Evolutionary conservation across 2,888 invertebrate species (phyloP), one percentile per base, ranked within the genome.

Genomic region (Melieria picta): DNA sequence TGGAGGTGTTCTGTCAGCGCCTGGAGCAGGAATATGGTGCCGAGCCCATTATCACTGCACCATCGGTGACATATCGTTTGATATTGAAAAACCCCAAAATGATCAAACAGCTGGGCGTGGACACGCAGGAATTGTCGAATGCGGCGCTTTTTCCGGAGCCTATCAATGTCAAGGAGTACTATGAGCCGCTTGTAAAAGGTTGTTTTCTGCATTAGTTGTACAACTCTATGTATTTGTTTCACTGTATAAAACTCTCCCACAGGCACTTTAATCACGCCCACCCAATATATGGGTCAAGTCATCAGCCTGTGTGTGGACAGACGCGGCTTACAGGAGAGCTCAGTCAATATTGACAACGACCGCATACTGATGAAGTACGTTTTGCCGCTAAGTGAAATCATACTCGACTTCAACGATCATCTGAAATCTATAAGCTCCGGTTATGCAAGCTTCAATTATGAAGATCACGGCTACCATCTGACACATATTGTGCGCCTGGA

Each of bases 371-470:
- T 98, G 83, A 93, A 93, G 79, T 96, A 93, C 82, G 87, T 92
- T 52, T 87, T 99, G 65, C 99, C 99, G 0, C 88, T 99, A 6
- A 95, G 93, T 79, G 99, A 99, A 89, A 93, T 99, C 45, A 93
- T 99, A 11, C 88, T 97, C 7, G 98, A 99, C 86, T 99, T 99
- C 85, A 97, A 97, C 83, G 98, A 99, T 83, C 89, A 90, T 4
- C 88, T 98, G 3, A 99, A 99, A 87, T 93, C 94, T 11, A 80
- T 95, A 16, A 93, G 95, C 4, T 97, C 97, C 0, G 99, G 99
- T 47, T 99, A 96, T 88, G 99, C 97, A 1, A 95, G 95, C 84
- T 97, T 97, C 83, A 96, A 96, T 86, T 97, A 97, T 82, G 96
- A 97, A 86, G 94, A 96, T 83, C 87, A 91, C 80, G 98, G 95